Percentiles rank a stretch among this genome's conserved stretches.
These are phyloP conservation scores for Perca schrenkii DNA, from an alignment of 2,113 vertebrate genomes.

Conservation along the genomic window DNA sequence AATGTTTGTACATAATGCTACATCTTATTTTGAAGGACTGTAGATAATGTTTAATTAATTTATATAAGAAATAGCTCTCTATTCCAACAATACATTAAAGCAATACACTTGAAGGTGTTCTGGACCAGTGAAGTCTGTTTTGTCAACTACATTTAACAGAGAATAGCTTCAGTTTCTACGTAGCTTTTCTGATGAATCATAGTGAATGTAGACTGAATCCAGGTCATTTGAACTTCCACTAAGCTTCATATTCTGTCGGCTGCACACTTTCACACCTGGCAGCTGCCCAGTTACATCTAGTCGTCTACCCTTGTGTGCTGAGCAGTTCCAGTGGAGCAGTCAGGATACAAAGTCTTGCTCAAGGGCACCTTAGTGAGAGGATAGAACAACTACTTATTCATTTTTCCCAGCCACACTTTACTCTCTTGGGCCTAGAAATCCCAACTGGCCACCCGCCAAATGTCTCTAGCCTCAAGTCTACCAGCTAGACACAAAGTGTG, in stretches of 20 bases:
- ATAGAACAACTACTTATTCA: constrained; percentile 14
- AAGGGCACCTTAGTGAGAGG: constrained; percentile 4
- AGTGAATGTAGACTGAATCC: neutral
- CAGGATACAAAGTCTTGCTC: neutral
- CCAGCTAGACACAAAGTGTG: constrained; percentile 8
- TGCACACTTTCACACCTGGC: constrained; percentile 2
- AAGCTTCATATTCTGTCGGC: neutral
- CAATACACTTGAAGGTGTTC: constrained; percentile 10
- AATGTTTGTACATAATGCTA: constrained; percentile 65
- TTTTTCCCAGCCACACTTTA: neutral
- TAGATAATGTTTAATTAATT: constrained; percentile 57
- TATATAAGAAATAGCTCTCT: constrained; percentile 40
- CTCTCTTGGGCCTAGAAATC: constrained; percentile 25
- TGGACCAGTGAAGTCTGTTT: constrained; percentile 18
- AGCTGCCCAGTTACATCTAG: neutral
- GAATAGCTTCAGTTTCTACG: neutral
- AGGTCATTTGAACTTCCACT: neutral
- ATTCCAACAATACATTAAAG: constrained; percentile 40
- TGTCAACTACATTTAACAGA: neutral
- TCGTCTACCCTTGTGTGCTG: neutral
- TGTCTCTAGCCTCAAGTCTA: constrained; percentile 17
- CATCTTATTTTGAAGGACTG: constrained; percentile 53
- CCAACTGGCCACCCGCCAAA: constrained; percentile 32
- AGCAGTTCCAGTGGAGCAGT: neutral
- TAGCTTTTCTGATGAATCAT: neutral